Evolutionary conservation across 2,113 vertebrate species (phyloP).

Genomic region (Tenrec ecaudatus): DNA sequence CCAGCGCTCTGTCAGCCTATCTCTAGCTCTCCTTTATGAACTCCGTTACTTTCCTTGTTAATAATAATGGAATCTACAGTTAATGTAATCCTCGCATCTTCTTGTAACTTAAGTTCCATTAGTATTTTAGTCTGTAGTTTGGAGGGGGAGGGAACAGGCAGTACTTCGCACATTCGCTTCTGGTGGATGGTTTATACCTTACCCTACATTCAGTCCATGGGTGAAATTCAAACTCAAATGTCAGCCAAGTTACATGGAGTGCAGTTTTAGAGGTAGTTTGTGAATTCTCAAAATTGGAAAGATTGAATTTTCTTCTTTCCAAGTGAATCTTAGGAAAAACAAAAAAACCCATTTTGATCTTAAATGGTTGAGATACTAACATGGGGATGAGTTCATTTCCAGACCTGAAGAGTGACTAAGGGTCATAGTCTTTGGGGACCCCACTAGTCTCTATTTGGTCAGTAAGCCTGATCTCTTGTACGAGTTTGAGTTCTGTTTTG

Average conservation of each 20-base stretch:
- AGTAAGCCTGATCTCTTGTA: too few relatives aligned
- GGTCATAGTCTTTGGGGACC: too few relatives aligned
- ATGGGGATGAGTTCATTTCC: too few relatives aligned
- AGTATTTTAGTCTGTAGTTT: not conserved
- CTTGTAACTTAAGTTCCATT: not conserved
- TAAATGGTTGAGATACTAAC: not conserved
- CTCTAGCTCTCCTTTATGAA: not conserved
- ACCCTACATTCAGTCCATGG: not conserved
- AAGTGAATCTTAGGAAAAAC: not conserved
- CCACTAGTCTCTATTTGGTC: too few relatives aligned
- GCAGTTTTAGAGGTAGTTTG: not conserved
- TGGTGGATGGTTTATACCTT: not conserved
- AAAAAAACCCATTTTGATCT: not conserved
- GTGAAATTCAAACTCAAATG: not conserved
- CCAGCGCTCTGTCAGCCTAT: not conserved
- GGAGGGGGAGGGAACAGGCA: not conserved
- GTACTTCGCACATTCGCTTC: not conserved
- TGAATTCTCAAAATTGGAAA: conserved; percentile 39
- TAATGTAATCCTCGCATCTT: not conserved
- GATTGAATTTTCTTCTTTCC: not conserved
- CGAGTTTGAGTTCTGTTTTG: too few relatives aligned
- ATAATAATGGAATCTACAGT: not conserved
- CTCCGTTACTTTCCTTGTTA: not conserved
- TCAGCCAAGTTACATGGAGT: not conserved
- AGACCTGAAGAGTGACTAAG: too few relatives aligned